Evolutionary conservation across 2,113 vertebrate genomes (phyloP).

Genomic region (Panthera leo): DNA sequence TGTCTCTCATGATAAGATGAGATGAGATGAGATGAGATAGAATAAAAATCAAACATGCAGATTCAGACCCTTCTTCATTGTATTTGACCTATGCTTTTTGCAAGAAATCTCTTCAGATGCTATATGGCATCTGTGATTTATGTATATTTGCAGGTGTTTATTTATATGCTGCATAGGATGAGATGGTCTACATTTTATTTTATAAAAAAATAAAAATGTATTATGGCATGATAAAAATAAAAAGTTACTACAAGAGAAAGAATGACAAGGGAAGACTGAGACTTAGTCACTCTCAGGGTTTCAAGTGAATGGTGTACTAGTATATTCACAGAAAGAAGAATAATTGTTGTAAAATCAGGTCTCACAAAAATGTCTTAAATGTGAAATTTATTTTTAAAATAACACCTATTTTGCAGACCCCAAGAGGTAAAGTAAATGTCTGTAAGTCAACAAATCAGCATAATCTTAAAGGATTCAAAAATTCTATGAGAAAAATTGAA

Average conservation of each 20-base stretch:
- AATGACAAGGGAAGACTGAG: not conserved
- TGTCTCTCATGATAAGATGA: too few relatives aligned
- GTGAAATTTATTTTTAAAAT: not conserved
- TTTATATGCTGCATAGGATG: not conserved
- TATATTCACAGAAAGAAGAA: not conserved
- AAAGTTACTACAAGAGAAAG: not conserved
- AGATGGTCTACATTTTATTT: not conserved
- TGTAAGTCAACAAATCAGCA: not conserved
- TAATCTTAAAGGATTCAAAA: not conserved
- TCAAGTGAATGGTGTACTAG: not conserved
- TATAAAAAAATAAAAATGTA: not conserved
- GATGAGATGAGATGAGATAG: too few relatives aligned
- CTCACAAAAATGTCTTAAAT: not conserved
- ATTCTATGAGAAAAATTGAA: not conserved
- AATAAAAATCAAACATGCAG: not conserved
- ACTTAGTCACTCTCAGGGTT: not conserved
- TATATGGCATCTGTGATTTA: not conserved
- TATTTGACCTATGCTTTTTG: not conserved
- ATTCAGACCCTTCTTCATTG: not conserved
- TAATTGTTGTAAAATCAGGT: not conserved
- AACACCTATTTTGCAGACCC: not conserved
- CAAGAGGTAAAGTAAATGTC: not conserved
- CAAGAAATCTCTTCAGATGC: not conserved
- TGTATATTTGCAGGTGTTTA: not conserved
- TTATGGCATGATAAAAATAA: not conserved